These are phyloP conservation scores for Limnephilus rhombicus DNA, from an alignment of 2,888 invertebrate species.

Conservation along the genomic window DNA sequence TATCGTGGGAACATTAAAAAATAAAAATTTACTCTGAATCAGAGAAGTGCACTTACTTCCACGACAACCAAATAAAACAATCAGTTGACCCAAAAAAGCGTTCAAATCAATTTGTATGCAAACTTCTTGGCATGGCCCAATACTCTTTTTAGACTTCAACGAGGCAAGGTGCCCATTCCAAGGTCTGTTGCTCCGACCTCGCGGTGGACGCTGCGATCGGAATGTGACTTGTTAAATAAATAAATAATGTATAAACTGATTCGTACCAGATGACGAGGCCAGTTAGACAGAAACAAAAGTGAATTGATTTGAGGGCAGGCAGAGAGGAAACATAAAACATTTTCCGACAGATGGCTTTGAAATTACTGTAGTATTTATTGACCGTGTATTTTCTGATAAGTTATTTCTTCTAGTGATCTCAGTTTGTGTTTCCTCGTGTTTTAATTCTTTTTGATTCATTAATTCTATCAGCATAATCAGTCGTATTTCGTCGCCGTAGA, in stretches of 20 bases:
- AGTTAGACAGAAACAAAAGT: background rate
- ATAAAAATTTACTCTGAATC: background rate
- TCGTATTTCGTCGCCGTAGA: no score
- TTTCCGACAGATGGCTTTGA: background rate
- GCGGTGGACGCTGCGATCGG: conserved; percentile 23
- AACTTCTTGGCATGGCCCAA: background rate
- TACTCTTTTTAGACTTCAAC: background rate
- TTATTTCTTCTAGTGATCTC: background rate
- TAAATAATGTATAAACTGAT: background rate
- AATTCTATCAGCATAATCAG: no score
- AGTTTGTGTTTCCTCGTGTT: background rate
- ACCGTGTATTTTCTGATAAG: background rate
- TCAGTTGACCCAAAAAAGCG: background rate
- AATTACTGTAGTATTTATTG: background rate
- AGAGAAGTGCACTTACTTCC: background rate
- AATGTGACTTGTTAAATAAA: conserved; percentile 21
- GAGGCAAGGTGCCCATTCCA: conserved; percentile 24
- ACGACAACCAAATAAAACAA: background rate
- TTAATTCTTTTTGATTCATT: background rate
- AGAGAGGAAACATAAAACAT: background rate
- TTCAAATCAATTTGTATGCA: background rate
- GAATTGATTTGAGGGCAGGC: background rate
- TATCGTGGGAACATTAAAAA: background rate
- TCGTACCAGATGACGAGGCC: background rate
- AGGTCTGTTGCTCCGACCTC: conserved; percentile 44